Evolutionary conservation across 1,140 invertebrate species (phyloP).

Genomic region (Trachymyrmex septentrionalis): DNA sequence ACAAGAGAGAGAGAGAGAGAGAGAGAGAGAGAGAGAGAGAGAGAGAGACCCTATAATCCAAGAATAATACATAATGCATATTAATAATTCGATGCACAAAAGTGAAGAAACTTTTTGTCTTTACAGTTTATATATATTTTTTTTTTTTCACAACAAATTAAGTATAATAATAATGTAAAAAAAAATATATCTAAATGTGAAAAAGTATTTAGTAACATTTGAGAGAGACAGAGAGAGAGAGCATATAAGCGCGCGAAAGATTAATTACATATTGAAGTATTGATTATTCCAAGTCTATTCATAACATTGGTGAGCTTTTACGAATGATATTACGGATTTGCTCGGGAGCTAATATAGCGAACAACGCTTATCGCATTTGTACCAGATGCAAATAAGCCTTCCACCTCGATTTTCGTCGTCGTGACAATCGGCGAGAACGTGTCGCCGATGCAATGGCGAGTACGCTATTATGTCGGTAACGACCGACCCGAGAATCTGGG

Average conservation of each 20-base stretch:
- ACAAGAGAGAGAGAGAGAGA: too few relatives aligned
- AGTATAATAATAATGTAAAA: not conserved
- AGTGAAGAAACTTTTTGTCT: not conserved
- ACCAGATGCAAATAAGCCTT: slow-evolving; percentile 32
- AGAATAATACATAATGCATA: not conserved
- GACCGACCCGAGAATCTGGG: not conserved
- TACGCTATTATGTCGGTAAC: slow-evolving; percentile 30
- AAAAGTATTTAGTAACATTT: not conserved
- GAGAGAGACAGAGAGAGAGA: too few relatives aligned
- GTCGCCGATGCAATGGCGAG: slow-evolving; percentile 34
- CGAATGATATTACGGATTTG: not conserved
- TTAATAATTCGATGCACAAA: not conserved
- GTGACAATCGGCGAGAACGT: slow-evolving; percentile 16
- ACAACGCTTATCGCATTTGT: slow-evolving; percentile 23
- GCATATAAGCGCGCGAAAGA: not conserved
- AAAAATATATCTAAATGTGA: not conserved
- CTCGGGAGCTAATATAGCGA: not conserved
- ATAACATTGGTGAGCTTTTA: not conserved
- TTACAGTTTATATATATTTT: not conserved
- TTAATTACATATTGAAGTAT: slow-evolving; percentile 24
- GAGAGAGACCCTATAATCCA: not conserved
- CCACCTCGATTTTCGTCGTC: slow-evolving; percentile 17
- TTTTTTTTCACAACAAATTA: not conserved
- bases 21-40: too few relatives aligned
- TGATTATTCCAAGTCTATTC: slow-evolving; percentile 12